Evolutionary conservation across 1,140 invertebrate species (phyloP), one percentile per base, ranked within the genome.

Genomic region (Delia radicum): DNA sequence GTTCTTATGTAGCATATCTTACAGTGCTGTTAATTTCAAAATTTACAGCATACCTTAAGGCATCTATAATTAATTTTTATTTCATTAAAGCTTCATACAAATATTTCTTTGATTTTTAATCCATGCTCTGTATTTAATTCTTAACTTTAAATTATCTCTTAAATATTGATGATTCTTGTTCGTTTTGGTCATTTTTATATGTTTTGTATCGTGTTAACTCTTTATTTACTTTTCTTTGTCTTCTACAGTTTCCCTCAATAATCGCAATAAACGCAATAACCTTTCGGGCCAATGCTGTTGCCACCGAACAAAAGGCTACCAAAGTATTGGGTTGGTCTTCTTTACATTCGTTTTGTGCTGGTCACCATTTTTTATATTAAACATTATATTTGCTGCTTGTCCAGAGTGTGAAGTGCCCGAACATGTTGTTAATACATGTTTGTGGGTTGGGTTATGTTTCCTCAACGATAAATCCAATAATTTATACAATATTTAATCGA

Each of bases 371-470:
- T 97, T 97, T 86, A 88, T 94, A 27, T 87, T 95, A 48, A 96
- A 97, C 87, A 93, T 96, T 15, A 85, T 95, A 10, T 93, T 94
- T 78, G 93, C 93, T 6, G 89, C 92, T 1, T 94, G 93, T 81
- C 92, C 92, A 0, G 88, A 88, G 61, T 93, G 92, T 81, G 84
- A 90, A 65, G 92, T 94, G 18, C 91, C 92, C 29, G 90, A 89
- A 87, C 81, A 87, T 75, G 82, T 86, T 46, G 93, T 94, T 31
- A 90, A 93, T 78, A 91, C 93, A 26, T 93, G 93, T 75, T 88
- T 94, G 0, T 97, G 95, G n/a, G 95, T 87, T 97, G 67, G 95
- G 95, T 62, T 97, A 96, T 87, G 91, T 95, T 42, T 95, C 94
- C 18, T 95, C 94, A 1, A 95, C 93, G 27, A 94, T 94, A 80